Base-by-base conservation (phyloP, 1,140 invertebrate species). In the Leptinotarsa undecemlineata region DNA sequence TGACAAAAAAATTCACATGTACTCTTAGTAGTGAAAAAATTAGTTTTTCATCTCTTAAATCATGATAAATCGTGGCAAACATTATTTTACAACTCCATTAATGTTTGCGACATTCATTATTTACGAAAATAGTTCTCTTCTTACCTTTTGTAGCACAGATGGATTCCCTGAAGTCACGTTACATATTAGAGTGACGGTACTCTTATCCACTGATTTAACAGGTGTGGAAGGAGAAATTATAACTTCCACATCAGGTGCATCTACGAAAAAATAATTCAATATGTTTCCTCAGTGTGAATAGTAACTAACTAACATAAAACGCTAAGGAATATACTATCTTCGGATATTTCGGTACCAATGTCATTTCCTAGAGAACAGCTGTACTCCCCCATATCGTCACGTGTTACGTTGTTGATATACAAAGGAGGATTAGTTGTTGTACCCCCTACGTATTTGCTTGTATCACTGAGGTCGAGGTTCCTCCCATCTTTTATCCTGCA, bases 121-220 rank as follows among this genome's bases (percentile, higher is more conserved):
- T 17, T 5, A 47, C 6, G 33, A 14, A 72, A 75, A 19, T 76
- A 71, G 63, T 48, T 63, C 19, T 5, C 4, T 72, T 70, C 19
- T 88, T 71, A 92, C 92, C 72, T 91, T 89, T 76, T 89, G 88
- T 80, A 92, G 84, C 80, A 87, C 86, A 5, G 86, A 84, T 1
- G 91, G 92, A 86, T 92, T 93, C 15, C 92, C 93, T 21, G 87
- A 86, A 6, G 89, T 86, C 21, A 96, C 90, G 74, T 95, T 91
- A 81, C 96, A 97, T 48, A 89, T 90, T 20, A 97, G 86, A 1
- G 94, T 94, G 21, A 96, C 93, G 84, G 95, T 96, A 48, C 89
- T 87, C 73, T 91, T 88, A 70, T 94, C 92, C n/a, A 89, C 90
- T 79, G 96, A 94, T 79, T 92, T 91, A 17, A 96, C 90, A 0